Base-by-base conservation (phyloP, 2,888 invertebrate species). In the Euproctis similis region DNA sequence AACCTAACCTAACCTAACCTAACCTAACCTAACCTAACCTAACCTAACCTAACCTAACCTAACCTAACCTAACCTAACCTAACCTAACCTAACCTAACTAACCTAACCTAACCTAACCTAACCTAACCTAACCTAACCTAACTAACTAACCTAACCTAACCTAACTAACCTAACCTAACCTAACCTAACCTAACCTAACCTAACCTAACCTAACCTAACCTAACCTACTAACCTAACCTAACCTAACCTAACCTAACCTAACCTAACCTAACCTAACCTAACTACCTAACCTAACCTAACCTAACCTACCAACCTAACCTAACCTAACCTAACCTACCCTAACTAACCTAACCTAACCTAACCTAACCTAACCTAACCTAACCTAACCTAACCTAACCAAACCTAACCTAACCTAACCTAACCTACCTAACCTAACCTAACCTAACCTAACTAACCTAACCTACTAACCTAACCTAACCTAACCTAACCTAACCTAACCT, bases 71-170 rank as follows among this genome's bases (percentile, higher is more conserved):
- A 24, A 24, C 24, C 24, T 24, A 24, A 24, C 24, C 24, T 24
- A 24, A 24, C 24, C 24, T 24, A 24, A 24, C 24, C 24, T 24
- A 24, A 24, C 24, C 24, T 24, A 24, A 24, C 24, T 24, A 24
- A 24, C 24, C 24, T 24, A 24, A 31, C 35, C 31, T 27, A 31
- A 30, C 31, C 36, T 31, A 35, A 35, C 35, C 35, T 35, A 35
- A 35, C 35, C 35, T 35, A 36, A 36, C 36, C 35, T 35, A 35
- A 35, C 35, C 35, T 35, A 35, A 35, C 34, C 34, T 34, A 35
- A 35, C 35, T 31, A 35, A 28, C 35, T 31, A 35, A 35, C 35
- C 35, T 35, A 36, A 36, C 35, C 35, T 31, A 35, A 35, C 29
- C 35, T 34, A 34, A 34, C 34, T 34, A 34, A 34, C 34, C 34